Percentiles rank a stretch among this genome's conserved stretches.
Evolutionary conservation across 2,888 invertebrate genomes (phyloP).

Genomic region (Aelia acuminata): DNA sequence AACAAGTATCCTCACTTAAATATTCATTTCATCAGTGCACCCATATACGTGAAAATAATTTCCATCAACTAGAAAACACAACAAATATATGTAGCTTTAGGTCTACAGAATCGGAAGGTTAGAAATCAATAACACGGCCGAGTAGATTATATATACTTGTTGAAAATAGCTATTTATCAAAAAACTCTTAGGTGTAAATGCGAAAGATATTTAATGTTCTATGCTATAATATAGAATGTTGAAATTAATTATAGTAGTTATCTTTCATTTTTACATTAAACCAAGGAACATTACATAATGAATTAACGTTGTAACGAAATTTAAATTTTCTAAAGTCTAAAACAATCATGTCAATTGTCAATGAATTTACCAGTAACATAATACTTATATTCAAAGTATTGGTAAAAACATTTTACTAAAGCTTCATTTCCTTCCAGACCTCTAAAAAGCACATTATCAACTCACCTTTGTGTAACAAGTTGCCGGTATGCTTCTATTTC

Average conservation of each 20-base stretch:
- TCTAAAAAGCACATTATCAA: background rate
- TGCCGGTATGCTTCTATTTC: background rate
- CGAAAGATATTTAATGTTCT: background rate
- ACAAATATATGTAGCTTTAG: conserved; percentile 43
- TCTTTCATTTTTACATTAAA: background rate
- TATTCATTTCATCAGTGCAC: background rate
- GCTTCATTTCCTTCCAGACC: background rate
- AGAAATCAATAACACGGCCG: conserved; percentile 58
- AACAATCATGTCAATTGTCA: background rate
- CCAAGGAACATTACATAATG: too few relatives aligned
- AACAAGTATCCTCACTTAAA: conserved; percentile 4
- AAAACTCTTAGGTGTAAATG: background rate
- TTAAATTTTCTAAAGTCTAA: background rate
- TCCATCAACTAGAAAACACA: background rate
- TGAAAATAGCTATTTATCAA: background rate
- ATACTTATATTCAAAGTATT: background rate
- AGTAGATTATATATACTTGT: conserved; percentile 29
- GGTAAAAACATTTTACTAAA: background rate
- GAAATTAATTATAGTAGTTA: background rate
- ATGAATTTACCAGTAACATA: background rate
- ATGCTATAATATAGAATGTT: too few relatives aligned
- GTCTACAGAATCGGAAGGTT: conserved; percentile 56
- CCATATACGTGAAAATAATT: conserved; percentile 39
- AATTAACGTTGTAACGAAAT: background rate
- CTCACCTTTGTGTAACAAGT: background rate